Evolutionary conservation across 2,113 vertebrate genomes (phyloP), one percentile per base, ranked within the genome.

Genomic region (Hydropotes inermis): DNA sequence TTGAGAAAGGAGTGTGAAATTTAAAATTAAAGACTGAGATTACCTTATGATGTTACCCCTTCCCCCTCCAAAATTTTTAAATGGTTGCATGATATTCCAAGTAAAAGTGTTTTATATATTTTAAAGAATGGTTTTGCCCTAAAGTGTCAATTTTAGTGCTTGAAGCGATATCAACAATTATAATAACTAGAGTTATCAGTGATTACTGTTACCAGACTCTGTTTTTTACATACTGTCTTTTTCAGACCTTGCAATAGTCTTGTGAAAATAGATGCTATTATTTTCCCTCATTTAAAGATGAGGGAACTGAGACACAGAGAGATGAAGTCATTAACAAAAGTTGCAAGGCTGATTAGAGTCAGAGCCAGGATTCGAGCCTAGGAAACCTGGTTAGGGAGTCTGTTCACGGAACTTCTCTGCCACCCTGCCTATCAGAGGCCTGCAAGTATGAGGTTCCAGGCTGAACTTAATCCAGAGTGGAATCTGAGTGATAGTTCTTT

Each of bases 21-120:
- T 96, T 86, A 88, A 93, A 89, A 43, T 90, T 91, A 89, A 85
- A 94, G 60, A 67, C 91, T 93, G 47, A 91, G 60, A 57, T 87
- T 45, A 30, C n/a, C 8, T 94, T 67, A 14, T 84, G 25, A 43
- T 94, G 23, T 21, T 19, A 28, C 52, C 16, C 23, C n/a, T 23
- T 0, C 12, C 45, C 23, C 21, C 6, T n/a, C 47, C 27, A 90
- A 84, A 89, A 54, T 78, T 91, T 91, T 96, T 96, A 61, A 76
- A 50, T 86, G 50, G n/a, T 79, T 89, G 25, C 45, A 16, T 87
- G 19, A 15, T 92, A 54, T 83, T 67, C 83, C 78, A 13, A 92
- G 55, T 97, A 54, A 84, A 92, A 64, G 13, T 94, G 52, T 78
- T 92, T 33, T 61, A 23, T 84, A 60, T 78, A 50, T 91, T 52